These are phyloP conservation scores for Leptocoma aspasia DNA, from an alignment of 2,113 vertebrate species.

Conservation along the genomic window DNA sequence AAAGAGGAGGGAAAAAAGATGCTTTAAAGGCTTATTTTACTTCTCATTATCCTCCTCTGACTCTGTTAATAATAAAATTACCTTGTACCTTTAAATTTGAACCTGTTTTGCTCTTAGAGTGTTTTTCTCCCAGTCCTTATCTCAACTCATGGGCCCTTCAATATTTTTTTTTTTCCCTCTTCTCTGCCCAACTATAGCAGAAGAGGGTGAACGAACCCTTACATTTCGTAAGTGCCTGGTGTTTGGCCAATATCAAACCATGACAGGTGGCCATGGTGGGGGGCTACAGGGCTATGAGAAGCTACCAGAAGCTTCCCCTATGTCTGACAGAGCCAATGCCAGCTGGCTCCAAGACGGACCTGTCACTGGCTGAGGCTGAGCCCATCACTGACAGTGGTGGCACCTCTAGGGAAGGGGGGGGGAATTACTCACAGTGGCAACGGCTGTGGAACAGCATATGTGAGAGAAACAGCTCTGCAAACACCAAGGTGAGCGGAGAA, in stretches of 20 bases:
- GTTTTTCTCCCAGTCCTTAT: neutral
- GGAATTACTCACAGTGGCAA: neutral
- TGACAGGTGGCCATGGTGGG: accelerated
- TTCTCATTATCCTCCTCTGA: neutral
- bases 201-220: accelerated
- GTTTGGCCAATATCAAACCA: neutral
- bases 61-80: neutral
- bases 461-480: neutral
- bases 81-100: neutral
- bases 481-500: neutral
- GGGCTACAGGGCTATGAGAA: neutral
- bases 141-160: neutral
- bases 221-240: accelerated
- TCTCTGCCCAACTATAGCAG: neutral
- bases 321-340: neutral
- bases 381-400: too few relatives aligned
- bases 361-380: neutral
- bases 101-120: neutral
- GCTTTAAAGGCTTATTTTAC: neutral
- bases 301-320: neutral
- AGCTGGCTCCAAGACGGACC: too few relatives aligned
- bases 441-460: neutral
- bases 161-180: neutral
- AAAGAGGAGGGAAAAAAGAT: neutral
- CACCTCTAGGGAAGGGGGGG: neutral